A percentile compares a stretch with the other conserved stretches of the same genome.
Evolutionary conservation across 1,140 invertebrate species (phyloP).

Genomic region (Caenorhabditis briggsae): DNA sequence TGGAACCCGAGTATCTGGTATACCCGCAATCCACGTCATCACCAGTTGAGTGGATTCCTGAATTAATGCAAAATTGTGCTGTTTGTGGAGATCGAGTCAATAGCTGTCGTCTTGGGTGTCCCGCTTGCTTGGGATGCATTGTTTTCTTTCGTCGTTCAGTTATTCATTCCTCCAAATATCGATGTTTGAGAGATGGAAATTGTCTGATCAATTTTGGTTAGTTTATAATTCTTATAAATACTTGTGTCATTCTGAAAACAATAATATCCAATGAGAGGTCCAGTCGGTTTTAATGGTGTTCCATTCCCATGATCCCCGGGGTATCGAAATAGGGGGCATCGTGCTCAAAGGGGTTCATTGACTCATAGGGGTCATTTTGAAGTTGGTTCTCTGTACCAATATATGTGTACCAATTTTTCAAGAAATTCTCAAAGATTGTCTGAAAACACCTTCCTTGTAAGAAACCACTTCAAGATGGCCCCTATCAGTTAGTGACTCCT

Average conservation of each 20-base stretch:
- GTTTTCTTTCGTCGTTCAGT: background rate
- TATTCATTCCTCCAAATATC: background rate
- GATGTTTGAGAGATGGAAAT: constrained; percentile 13
- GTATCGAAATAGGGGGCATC: no score
- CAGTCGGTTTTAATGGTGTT: no score
- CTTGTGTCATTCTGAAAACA: background rate
- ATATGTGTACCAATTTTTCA: no score
- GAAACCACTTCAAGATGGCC: no score
- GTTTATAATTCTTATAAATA: background rate
- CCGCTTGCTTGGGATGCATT: constrained; percentile 16
- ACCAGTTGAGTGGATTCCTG: constrained; percentile 9
- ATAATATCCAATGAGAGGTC: no score
- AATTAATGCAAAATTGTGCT: background rate
- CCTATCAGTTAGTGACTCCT: no score
- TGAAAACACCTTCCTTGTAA: no score
- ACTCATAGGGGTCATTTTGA: no score
- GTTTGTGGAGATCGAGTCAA: constrained; percentile 27
- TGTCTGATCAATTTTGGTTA: constrained; percentile 22
- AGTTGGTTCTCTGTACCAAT: no score
- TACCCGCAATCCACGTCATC: background rate
- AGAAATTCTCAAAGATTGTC: no score
- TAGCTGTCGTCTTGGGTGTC: background rate
- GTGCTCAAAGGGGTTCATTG: no score
- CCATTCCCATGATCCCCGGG: no score
- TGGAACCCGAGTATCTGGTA: background rate